Conservation (phyloP, 2,888 invertebrate species). For the Xanthorhoe designata region DNA sequence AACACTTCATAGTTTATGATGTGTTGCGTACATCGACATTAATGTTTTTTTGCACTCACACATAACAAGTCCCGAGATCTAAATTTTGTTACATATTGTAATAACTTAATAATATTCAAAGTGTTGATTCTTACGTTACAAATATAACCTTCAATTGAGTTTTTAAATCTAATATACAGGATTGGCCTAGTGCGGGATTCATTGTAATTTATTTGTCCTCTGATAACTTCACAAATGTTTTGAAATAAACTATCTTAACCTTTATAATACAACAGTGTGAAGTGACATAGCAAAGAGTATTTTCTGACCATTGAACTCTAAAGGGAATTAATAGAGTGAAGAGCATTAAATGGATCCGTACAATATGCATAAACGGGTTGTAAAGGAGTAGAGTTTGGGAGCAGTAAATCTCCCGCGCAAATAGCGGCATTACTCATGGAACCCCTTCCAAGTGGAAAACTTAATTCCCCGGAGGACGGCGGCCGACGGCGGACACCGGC, state of each 20-base stretch:
- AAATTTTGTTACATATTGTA: background rate
- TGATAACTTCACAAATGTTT: no score
- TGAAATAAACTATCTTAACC: no score
- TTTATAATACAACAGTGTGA: no score
- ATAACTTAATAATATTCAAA: no score
- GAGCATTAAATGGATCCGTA: conserved; percentile 2
- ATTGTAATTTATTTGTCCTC: background rate
- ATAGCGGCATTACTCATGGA: conserved; percentile 32
- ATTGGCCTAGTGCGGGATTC: no score
- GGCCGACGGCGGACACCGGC: conserved; percentile 10
- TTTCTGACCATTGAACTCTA: background rate
- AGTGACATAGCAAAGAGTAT: no score
- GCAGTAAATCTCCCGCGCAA: conserved; percentile 31
- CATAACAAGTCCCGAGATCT: background rate
- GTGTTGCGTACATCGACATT: background rate
- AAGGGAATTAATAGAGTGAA: background rate
- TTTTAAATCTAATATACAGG: no score
- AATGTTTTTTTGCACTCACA: background rate
- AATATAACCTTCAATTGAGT: no score
- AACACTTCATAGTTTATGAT: background rate
- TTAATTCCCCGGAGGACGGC: conserved; percentile 30
- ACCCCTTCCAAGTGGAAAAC: conserved; percentile 37
- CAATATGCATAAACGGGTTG: conserved; percentile 20
- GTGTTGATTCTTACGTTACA: no score
- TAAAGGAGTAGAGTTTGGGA: conserved; percentile 14